phyloP scores from a whole-genome alignment of 2,113 vertebrate genomes.

The Castor canadensis region DNA sequence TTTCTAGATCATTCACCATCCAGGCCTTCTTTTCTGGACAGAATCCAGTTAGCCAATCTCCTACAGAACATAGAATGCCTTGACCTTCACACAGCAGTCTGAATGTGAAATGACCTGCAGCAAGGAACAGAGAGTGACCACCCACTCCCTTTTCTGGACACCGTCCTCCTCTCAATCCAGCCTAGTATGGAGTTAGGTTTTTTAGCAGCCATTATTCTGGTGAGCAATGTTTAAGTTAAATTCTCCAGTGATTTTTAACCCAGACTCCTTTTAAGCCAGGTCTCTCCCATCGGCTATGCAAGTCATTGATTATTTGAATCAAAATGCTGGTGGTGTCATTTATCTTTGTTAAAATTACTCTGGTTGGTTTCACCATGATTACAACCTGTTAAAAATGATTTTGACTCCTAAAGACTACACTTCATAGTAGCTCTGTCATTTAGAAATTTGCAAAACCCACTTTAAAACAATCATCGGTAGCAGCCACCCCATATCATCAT shows the following conservation, averaged over 20 bases:
- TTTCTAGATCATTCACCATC: not conserved
- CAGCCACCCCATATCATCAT: not conserved
- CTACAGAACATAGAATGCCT: not conserved
- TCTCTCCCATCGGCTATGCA: not conserved
- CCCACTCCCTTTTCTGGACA: not conserved
- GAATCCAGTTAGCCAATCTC: not conserved
- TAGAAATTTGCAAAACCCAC: not conserved
- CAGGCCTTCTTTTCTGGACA: not conserved
- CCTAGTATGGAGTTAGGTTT: not conserved
- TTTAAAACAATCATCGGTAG: not conserved
- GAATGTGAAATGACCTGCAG: not conserved
- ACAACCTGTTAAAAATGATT: slow-evolving; percentile 54
- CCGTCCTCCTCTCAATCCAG: not conserved
- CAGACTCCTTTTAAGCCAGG: not conserved
- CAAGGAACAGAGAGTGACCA: too few relatives aligned
- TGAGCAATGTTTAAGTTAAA: not conserved
- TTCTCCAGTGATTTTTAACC: not conserved
- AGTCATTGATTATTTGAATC: slow-evolving; percentile 53
- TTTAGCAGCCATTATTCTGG: not conserved
- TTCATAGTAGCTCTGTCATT: not conserved
- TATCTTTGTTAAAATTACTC: slow-evolving; percentile 62
- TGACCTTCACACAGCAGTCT: not conserved
- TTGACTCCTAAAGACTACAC: slow-evolving; percentile 37
- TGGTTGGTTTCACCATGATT: slow-evolving; percentile 42
- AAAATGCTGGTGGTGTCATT: slow-evolving; percentile 33